Conservation (phyloP, 2,113 vertebrate species). For the Psammodynastes pulverulentus region DNA sequence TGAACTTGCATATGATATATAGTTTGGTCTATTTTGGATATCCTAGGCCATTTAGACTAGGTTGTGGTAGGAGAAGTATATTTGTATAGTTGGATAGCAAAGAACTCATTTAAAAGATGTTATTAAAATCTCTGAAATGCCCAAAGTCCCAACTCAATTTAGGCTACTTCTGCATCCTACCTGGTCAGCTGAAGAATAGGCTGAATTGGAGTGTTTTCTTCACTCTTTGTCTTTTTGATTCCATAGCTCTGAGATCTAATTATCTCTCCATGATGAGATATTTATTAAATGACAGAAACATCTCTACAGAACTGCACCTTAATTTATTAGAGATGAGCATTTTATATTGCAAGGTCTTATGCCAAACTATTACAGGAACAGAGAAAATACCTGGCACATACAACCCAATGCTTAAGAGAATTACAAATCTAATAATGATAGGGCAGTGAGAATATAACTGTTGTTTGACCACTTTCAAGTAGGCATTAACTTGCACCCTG, state of each 20-base stretch:
- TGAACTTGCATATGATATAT: neutral
- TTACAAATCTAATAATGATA: neutral
- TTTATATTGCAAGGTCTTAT: neutral
- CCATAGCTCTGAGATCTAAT: constrained; percentile 43
- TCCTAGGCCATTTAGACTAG: neutral
- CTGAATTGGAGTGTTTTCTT: neutral
- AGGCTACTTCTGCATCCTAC: neutral
- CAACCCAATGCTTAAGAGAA: neutral
- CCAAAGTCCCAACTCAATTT: neutral
- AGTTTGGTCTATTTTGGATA: neutral
- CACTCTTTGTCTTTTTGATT: constrained; percentile 42
- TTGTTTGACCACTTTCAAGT: neutral
- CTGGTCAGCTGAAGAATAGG: neutral
- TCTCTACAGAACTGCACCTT: constrained; percentile 10
- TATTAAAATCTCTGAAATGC: neutral
- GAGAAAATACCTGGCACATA: neutral
- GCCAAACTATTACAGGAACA: neutral
- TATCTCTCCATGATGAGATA: constrained; percentile 56
- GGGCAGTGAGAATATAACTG: neutral
- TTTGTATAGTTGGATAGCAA: neutral
- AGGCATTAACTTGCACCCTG: neutral
- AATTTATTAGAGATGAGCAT: constrained; percentile 48
- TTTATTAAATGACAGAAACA: constrained; percentile 64
- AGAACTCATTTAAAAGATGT: neutral
- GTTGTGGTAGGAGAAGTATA: neutral